Base-by-base conservation (phyloP, 2,113 vertebrate species). In the Proterorhinus semilunaris region DNA sequence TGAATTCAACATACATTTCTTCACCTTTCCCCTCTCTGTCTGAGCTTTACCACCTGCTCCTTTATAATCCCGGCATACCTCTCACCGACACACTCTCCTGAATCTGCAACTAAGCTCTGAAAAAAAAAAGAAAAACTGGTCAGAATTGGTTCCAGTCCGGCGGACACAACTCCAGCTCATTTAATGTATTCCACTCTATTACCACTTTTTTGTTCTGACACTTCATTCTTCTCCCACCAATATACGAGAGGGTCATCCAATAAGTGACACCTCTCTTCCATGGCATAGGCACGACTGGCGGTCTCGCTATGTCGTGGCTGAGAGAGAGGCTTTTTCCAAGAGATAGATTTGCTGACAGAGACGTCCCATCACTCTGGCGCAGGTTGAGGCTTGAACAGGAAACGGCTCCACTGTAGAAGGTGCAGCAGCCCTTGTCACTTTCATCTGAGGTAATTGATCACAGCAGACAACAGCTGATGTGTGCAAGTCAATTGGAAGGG, bases 121-220 rank as follows among this genome's bases (percentile, higher is more conserved):
- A 81, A 89, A 81, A 87, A 86, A 78, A 47, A 45, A 61, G 9
- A 13, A 13, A 48, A 79, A 45, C 58, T 43, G 42, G 65, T 49
- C 68, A 88, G 88, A 86, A 91, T 90, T 90, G 87, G 89, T 92
- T 92, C 86, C 84, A 83, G 82, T 76, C 80, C 85, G 50, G 48
- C 83, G 78, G 79, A 87, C 88, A 80, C 88, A 88, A 80, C 88
- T 88, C 75, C 75, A 81, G 86, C 89, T 88, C 83, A 91, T 90
- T 89, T 92, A 88, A 92, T 91, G 86, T 91, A 92, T 92, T 92
- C 88, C 83, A 88, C 78, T 89, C 89, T 92, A 90, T 92, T 91
- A 91, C 87, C 82, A 89, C 82, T 87, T 88, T 58, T 61, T 87
- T 89, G 79, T 89, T 86, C 85, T 88, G 90, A 91, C 90, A 91